Evolutionary conservation across 2,888 invertebrate species (phyloP).

Genomic region (Orthonevra nobilis): DNA sequence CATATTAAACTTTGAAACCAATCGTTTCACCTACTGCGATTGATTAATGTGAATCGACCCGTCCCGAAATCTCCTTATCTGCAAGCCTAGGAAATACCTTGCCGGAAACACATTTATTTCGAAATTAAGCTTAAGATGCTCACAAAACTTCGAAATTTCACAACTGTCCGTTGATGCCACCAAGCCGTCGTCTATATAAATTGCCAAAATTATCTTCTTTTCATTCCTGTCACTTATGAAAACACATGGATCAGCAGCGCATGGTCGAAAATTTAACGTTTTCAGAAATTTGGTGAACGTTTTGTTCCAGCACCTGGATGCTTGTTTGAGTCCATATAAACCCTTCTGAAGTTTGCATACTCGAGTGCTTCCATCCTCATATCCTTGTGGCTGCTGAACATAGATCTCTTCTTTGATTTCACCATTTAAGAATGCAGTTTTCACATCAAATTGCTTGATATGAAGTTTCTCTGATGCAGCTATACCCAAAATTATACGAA

Average conservation of each 20-base stretch:
- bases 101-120: conserved; percentile 48
- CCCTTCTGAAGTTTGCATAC: conserved; percentile 68
- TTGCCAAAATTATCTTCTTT: conserved; percentile 48
- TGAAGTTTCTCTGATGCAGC: conserved; percentile 46
- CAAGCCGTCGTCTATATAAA: conserved; percentile 73
- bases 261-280: conserved; percentile 68
- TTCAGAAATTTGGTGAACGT: conserved; percentile 71
- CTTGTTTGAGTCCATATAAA: conserved; percentile 72
- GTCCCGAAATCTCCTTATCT: conserved; percentile 31
- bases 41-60: conserved; percentile 44
- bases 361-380: conserved; percentile 63
- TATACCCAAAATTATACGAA: conserved; percentile 69
- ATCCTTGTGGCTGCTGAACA: conserved; percentile 61
- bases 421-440: conserved; percentile 63
- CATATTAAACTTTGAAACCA: conserved; percentile 67
- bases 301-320: conserved; percentile 71
- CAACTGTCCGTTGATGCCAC: conserved; percentile 55
- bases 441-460: conserved; percentile 58
- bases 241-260: conserved; percentile 64
- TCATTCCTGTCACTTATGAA: conserved; percentile 71
- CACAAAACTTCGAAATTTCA: conserved; percentile 22
- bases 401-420: conserved; percentile 53
- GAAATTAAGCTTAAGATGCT: conserved; percentile 42
- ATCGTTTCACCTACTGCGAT: conserved; percentile 33
- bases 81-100: conserved; percentile 58